phyloP scores from a whole-genome alignment of 2,888 invertebrate genomes.

The Smittia sp. region DNA sequence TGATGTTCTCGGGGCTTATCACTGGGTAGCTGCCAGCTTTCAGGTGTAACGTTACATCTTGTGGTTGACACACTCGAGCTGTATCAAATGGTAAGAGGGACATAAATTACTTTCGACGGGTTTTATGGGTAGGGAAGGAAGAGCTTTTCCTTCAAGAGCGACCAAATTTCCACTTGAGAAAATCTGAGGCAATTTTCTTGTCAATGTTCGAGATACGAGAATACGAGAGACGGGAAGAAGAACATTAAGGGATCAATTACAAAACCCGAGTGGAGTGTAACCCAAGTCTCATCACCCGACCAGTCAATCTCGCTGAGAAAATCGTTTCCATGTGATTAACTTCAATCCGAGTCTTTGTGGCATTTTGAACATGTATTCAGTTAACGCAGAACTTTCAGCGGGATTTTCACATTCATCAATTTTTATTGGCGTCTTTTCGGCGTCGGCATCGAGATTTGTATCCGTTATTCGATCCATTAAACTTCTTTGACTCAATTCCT shows the following conservation, averaged over 20 bases:
- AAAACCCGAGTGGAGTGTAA: too few species aligned
- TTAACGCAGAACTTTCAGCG: slow-evolving; percentile 30
- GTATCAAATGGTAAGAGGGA: slow-evolving; percentile 42
- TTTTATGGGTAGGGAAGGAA: background rate
- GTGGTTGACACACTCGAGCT: slow-evolving; percentile 61
- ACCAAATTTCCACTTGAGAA: too few species aligned
- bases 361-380: slow-evolving; percentile 7
- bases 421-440: slow-evolving; percentile 37
- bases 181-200: too few species aligned
- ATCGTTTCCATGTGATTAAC: slow-evolving; percentile 17
- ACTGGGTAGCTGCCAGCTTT: slow-evolving; percentile 82
- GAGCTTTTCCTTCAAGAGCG: too few species aligned
- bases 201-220: too few species aligned
- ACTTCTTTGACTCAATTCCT: slow-evolving; percentile 19
- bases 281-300: too few species aligned
- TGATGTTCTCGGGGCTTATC: slow-evolving; percentile 75
- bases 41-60: slow-evolving; percentile 66
- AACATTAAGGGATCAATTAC: too few species aligned
- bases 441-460: slow-evolving; percentile 28
- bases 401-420: slow-evolving; percentile 39
- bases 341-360: background rate
- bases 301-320: background rate
- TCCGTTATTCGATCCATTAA: slow-evolving; percentile 36
- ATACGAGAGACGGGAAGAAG: too few species aligned
- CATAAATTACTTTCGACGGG: slow-evolving; percentile 18